Conservation (phyloP, 2,113 vertebrate species). For the Budorcas taxicolor region DNA sequence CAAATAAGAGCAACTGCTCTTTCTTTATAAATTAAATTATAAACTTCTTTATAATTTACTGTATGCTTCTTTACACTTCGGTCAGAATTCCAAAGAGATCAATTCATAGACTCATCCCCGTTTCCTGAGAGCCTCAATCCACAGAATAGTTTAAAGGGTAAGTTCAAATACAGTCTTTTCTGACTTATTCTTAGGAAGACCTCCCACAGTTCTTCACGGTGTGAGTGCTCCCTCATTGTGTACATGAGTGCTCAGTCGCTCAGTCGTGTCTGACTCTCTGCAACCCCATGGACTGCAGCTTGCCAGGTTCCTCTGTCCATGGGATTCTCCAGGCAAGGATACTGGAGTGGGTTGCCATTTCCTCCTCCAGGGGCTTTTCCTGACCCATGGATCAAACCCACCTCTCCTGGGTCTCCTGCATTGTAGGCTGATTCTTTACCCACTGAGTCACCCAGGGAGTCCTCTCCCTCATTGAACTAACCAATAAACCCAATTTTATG, state of each 20-base stretch:
- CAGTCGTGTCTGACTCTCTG: background rate
- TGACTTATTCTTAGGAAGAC: background rate
- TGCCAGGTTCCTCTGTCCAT: background rate
- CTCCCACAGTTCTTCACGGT: background rate
- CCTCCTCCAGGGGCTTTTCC: background rate
- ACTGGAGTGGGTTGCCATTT: background rate
- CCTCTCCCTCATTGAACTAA: background rate
- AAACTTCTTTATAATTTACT: background rate
- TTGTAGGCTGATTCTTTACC: background rate
- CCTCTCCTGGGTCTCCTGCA: background rate
- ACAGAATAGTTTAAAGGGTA: background rate
- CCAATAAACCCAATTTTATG: background rate
- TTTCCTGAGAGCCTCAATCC: background rate
- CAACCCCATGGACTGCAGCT: background rate
- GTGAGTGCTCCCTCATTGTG: background rate
- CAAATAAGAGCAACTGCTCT: background rate
- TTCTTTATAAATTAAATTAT: background rate
- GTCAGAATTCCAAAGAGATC: background rate
- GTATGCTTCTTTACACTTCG: background rate
- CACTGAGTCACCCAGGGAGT: background rate
- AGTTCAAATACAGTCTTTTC: background rate
- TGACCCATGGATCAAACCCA: background rate
- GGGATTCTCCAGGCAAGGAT: background rate
- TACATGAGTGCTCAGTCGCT: rapidly evolving
- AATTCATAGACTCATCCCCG: background rate